A percentile compares a stretch with the other conserved stretches of the same genome.
phyloP scores from a whole-genome alignment of 2,797 vertebrate species.

The Sebastolobus altivelis region DNA sequence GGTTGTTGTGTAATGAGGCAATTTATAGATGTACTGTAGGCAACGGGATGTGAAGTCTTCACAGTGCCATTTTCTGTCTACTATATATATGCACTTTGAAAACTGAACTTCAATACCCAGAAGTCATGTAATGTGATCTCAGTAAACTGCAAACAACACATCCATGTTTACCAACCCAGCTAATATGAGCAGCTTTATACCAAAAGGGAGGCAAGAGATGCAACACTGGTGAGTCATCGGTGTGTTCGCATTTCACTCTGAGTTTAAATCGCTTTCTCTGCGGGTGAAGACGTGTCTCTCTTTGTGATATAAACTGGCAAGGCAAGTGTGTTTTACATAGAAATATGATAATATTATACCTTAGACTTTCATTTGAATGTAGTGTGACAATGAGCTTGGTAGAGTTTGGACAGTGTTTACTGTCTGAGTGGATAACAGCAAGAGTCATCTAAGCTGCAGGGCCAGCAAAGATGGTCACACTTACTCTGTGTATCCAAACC shows the following conservation, averaged over 20 bases:
- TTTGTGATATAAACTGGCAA: constrained; percentile 27
- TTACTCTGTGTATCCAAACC: constrained; percentile 45
- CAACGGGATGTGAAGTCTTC: constrained; percentile 9
- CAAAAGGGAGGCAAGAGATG: not conserved
- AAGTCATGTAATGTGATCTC: constrained; percentile 6
- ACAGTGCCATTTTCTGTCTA: not conserved
- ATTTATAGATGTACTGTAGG: constrained; percentile 28
- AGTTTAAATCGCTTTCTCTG: constrained; percentile 12
- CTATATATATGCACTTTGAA: constrained; percentile 2
- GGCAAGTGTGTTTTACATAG: constrained; percentile 31
- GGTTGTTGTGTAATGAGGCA: constrained; percentile 27
- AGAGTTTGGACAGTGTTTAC: constrained; percentile 37
- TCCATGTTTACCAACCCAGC: constrained; percentile 14
- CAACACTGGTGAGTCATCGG: constrained; percentile 18
- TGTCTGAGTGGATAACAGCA: constrained; percentile 42
- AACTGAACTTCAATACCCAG: constrained; percentile 12
- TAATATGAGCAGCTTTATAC: constrained; percentile 10
- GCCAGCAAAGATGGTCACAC: constrained; percentile 57
- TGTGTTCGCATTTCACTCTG: constrained; percentile 19
- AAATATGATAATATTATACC: constrained; percentile 9
- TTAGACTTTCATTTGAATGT: constrained; percentile 24
- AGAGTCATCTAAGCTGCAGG: constrained; percentile 45
- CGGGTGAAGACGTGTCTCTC: constrained; percentile 9
- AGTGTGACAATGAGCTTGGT: constrained; percentile 17
- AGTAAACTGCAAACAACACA: constrained; percentile 8